Conservation (phyloP, 1,140 invertebrate species). For the Heliconius himera region DNA sequence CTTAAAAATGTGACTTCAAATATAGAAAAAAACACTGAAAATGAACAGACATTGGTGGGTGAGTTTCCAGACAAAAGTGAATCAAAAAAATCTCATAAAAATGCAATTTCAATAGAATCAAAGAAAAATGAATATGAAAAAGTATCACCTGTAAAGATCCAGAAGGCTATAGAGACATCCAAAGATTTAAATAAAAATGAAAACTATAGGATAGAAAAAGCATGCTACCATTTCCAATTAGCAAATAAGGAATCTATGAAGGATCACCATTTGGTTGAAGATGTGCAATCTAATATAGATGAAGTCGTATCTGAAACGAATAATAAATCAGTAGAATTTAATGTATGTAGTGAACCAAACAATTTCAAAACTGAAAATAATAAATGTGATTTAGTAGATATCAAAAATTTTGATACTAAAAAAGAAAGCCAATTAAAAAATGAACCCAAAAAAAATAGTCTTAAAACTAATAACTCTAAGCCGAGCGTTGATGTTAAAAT, state of each 20-base stretch:
- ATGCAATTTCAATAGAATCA: not conserved
- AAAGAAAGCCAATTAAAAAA: not conserved
- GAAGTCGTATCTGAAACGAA: not conserved
- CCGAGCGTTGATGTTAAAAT: not conserved
- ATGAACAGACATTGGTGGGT: not conserved
- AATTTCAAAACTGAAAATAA: not conserved
- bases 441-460: not conserved
- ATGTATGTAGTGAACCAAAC: not conserved
- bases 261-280: not conserved
- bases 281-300: not conserved
- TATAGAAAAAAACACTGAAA: not conserved
- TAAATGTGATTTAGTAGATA: not conserved
- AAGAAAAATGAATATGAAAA: not conserved
- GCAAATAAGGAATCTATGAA: not conserved
- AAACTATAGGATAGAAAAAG: not conserved
- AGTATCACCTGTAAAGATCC: not conserved
- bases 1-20: not conserved
- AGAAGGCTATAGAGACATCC: not conserved
- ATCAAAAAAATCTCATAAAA: not conserved
- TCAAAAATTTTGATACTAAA: not conserved
- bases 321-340: not conserved
- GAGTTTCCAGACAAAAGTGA: not conserved
- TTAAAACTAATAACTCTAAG: not conserved
- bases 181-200: constrained; percentile 6
- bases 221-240: not conserved